These are phyloP conservation scores for Microtus obscurus DNA, from an alignment of 2,797 vertebrate species.

Conservation along the genomic window DNA sequence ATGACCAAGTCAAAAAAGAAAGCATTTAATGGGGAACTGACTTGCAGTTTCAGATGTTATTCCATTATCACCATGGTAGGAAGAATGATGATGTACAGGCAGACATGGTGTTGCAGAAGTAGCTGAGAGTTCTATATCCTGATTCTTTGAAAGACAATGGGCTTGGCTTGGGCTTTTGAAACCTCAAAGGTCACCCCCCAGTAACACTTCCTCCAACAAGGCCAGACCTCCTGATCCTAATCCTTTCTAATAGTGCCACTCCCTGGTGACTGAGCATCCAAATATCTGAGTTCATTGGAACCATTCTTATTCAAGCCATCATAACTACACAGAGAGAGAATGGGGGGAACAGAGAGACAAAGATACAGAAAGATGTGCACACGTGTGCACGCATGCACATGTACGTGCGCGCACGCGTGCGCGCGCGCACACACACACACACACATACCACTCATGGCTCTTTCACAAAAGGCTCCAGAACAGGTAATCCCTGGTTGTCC, in stretches of 20 bases:
- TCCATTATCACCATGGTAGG: background rate
- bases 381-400: fast-evolving
- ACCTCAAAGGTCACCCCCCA: background rate
- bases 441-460: fast-evolving
- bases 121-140: background rate
- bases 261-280: background rate
- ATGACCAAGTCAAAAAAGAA: background rate
- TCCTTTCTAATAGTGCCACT: background rate
- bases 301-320: background rate
- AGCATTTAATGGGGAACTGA: background rate
- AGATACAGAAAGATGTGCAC: background rate
- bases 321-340: background rate
- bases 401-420: fast-evolving
- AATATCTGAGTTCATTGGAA: background rate
- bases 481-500: too few species aligned
- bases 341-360: background rate
- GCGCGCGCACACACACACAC: background rate
- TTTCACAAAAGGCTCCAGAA: background rate
- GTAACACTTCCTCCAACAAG: background rate
- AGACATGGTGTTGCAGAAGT: background rate
- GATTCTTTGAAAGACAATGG: too few species aligned
- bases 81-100: background rate
- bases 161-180: background rate
- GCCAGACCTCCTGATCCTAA: background rate
- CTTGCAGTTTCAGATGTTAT: background rate